Evolutionary conservation across 2,113 vertebrate genomes (phyloP).

Genomic region (Gallinago paraguaiae): DNA sequence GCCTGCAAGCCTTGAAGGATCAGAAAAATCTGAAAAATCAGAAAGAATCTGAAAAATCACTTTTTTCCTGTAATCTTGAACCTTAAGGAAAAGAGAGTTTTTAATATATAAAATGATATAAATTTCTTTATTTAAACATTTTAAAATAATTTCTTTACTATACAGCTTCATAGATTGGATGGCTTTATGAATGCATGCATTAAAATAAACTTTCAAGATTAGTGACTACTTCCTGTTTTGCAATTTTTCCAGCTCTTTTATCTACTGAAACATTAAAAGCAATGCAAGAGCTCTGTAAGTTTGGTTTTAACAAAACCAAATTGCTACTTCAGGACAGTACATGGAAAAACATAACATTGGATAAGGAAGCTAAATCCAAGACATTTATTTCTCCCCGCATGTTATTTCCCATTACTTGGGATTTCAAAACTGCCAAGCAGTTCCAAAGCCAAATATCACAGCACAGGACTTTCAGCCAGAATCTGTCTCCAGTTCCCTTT

Average conservation of each 20-base stretch:
- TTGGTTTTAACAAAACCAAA: background rate
- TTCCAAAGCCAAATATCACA: slow-evolving; percentile 19
- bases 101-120: background rate
- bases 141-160: background rate
- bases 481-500: background rate
- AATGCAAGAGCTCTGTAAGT: background rate
- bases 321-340: background rate
- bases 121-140: background rate
- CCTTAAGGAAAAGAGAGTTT: background rate
- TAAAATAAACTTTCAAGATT: background rate
- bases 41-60: background rate
- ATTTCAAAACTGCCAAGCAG: slow-evolving; percentile 21
- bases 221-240: background rate
- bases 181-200: background rate
- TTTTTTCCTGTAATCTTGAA: background rate
- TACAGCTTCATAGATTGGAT: background rate
- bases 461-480: background rate
- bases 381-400: background rate
- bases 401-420: background rate
- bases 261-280: background rate
- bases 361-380: background rate
- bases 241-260: background rate
- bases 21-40: background rate
- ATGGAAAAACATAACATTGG: background rate
- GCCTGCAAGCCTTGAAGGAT: background rate